These are phyloP conservation scores for Drosophila carrolli DNA, from an alignment of 1,140 invertebrate species.

Conservation along the genomic window DNA sequence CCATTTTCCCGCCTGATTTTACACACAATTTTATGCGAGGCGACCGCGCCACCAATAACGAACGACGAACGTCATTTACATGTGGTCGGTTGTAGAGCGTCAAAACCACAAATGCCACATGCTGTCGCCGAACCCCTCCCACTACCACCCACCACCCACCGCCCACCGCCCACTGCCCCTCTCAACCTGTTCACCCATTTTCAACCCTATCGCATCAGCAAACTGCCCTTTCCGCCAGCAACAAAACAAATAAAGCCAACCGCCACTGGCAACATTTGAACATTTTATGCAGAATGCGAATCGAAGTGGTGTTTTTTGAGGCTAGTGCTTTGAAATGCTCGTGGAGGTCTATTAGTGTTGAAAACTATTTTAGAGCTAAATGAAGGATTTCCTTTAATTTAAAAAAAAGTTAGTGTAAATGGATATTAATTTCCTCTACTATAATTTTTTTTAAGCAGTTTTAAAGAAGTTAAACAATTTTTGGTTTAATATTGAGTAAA, in stretches of 20 bases:
- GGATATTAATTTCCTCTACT: too few species aligned
- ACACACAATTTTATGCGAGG: conserved; percentile 74
- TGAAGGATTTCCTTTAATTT: too few species aligned
- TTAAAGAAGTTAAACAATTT: too few species aligned
- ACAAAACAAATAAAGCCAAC: conserved; percentile 80
- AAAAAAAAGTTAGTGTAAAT: too few species aligned
- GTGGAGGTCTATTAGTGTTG: not conserved
- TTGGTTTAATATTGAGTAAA: too few species aligned
- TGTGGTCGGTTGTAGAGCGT: conserved; percentile 81
- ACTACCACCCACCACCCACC: not conserved
- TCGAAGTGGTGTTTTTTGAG: conserved; percentile 1
- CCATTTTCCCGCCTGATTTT: conserved; percentile 46
- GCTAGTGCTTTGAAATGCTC: conserved; percentile 1
- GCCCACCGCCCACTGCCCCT: not conserved
- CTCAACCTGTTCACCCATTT: not conserved
- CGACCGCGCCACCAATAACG: conserved; percentile 78
- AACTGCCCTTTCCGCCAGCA: conserved; percentile 53
- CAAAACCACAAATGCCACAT: conserved; percentile 83
- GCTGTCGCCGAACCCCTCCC: conserved; percentile 47
- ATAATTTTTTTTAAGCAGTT: too few species aligned
- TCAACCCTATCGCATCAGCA: conserved; percentile 17
- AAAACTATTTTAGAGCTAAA: not conserved
- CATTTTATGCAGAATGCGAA: conserved; percentile 65
- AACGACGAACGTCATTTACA: conserved; percentile 83
- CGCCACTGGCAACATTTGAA: conserved; percentile 71